A percentile compares a stretch with the other conserved stretches of the same genome.
phyloP scores from a whole-genome alignment of 2,113 vertebrate species.

The Labeo catla region DNA sequence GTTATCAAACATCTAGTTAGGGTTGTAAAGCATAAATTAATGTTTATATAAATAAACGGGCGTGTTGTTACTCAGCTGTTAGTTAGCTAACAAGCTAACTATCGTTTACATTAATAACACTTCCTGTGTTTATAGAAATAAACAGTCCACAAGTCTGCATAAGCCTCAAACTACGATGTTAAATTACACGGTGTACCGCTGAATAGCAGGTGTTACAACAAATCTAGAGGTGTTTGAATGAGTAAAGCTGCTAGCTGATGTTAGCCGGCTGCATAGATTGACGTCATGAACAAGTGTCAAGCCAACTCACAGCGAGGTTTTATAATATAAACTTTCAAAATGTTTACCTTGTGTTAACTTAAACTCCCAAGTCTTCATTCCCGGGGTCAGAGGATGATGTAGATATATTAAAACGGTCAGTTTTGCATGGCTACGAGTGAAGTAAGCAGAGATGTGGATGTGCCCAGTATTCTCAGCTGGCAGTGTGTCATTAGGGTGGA shows the following conservation, averaged over 20 bases:
- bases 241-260: constrained; percentile 14
- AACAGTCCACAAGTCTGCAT: neutral
- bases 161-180: neutral
- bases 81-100: constrained; percentile 26
- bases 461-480: constrained; percentile 1
- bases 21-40: neutral
- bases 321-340: neutral
- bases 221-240: neutral
- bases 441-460: neutral
- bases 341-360: constrained; percentile 10
- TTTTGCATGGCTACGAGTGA: neutral
- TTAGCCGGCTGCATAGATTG: neutral
- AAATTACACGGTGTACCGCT: neutral
- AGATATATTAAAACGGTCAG: neutral
- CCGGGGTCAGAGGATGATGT: neutral
- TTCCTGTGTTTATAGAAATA: neutral
- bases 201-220: neutral
- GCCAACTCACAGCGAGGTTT: neutral
- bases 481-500: constrained; percentile 1
- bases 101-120: neutral
- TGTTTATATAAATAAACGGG: neutral
- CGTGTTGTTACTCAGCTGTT: neutral
- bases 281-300: constrained; percentile 10
- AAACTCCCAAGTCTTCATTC: neutral
- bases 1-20: neutral